Percentiles rank a stretch among this genome's conserved stretches.
phyloP scores from a whole-genome alignment of 1,140 invertebrate genomes.

The Magallana angulata region DNA sequence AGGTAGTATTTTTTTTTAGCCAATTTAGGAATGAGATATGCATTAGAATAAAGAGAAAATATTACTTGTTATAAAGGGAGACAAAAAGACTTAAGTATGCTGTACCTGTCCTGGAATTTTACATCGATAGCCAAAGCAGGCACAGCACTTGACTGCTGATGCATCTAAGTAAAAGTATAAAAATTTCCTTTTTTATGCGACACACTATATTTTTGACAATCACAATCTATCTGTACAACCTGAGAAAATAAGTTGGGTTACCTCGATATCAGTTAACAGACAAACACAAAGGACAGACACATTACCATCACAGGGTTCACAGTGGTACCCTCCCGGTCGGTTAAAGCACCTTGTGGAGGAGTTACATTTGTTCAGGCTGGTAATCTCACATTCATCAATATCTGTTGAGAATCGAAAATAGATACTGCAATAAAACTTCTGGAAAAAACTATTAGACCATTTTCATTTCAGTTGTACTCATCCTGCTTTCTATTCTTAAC shows the following conservation, averaged over 20 bases:
- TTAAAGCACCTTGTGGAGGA: constrained; percentile 49
- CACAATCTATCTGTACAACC: too few relatives aligned
- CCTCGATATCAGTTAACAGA: neutral
- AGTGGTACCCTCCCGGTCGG: constrained; percentile 47
- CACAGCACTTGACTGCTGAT: constrained; percentile 40
- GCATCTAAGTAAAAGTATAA: neutral
- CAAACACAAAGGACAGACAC: neutral
- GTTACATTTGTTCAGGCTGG: neutral
- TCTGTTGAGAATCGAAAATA: constrained; percentile 37
- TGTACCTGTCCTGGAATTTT: constrained; percentile 40
- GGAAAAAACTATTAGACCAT: too few relatives aligned
- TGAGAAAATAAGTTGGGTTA: too few relatives aligned
- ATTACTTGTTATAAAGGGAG: neutral
- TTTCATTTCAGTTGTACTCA: too few relatives aligned
- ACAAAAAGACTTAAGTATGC: neutral
- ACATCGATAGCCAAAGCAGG: constrained; percentile 45
- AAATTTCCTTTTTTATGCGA: too few relatives aligned
- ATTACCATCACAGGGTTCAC: constrained; percentile 50
- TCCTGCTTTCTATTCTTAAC: too few relatives aligned
- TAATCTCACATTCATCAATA: constrained; percentile 53
- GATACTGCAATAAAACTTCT: too few relatives aligned
- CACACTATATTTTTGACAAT: too few relatives aligned
- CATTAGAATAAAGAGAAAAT: too few relatives aligned
- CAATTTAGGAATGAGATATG: too few relatives aligned
- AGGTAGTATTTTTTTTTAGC: too few relatives aligned